These are phyloP conservation scores for Sandelia bainsii DNA, from an alignment of 2,797 vertebrate genomes.

Conservation along the genomic window DNA sequence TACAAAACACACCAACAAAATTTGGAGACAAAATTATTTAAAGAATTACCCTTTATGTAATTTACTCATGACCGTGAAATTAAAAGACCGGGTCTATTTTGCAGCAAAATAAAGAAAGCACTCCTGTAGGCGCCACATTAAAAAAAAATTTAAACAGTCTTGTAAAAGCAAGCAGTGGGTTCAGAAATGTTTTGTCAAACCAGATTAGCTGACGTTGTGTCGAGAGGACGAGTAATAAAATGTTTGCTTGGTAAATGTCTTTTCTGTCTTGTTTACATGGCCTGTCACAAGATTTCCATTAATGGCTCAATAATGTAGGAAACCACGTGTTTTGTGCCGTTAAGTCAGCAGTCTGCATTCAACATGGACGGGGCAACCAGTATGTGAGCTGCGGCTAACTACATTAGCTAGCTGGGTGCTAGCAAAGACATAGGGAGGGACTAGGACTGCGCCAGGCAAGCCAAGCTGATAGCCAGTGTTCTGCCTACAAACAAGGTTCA, in stretches of 20 bases:
- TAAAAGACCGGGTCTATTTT: background rate
- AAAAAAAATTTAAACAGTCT: conserved; percentile 23
- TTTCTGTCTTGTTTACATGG: conserved; percentile 60
- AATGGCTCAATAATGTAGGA: conserved; percentile 74
- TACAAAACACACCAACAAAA: too few relatives aligned
- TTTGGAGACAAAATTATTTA: background rate
- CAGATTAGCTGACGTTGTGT: conserved; percentile 18
- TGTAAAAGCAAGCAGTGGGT: conserved; percentile 23
- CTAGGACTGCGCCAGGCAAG: conserved; percentile 30
- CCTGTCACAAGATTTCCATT: conserved; percentile 80
- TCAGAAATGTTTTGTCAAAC: conserved; percentile 30
- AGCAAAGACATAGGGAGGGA: conserved; percentile 41
- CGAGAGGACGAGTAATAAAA: background rate
- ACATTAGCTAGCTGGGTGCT: conserved; percentile 47
- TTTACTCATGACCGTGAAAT: background rate
- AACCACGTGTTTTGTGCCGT: conserved; percentile 74
- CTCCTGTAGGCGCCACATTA: conserved; percentile 23
- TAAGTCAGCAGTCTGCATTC: conserved; percentile 51
- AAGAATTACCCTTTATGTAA: background rate
- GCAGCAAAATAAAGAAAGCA: background rate
- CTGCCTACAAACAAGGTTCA: conserved; percentile 29
- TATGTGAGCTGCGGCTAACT: conserved; percentile 48
- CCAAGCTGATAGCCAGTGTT: conserved; percentile 24
- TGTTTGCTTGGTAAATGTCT: conserved; percentile 38
- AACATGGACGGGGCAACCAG: conserved; percentile 66